Conservation (phyloP, 2,888 invertebrate genomes). For the Campoletis raptor region DNA sequence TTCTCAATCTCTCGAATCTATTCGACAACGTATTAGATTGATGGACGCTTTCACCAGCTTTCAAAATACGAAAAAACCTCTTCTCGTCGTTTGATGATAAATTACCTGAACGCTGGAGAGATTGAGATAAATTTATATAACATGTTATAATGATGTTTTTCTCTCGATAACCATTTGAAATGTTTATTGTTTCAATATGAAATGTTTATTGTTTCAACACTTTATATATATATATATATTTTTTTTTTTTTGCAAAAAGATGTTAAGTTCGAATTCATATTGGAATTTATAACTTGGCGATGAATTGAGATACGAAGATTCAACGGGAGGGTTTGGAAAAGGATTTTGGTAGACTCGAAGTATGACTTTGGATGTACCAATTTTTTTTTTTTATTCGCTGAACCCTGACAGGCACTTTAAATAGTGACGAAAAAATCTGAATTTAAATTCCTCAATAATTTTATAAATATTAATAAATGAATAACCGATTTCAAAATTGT, state of each 20-base stretch:
- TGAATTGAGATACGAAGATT: background rate
- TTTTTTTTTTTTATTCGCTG: background rate
- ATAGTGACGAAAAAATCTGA: background rate
- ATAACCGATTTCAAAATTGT: background rate
- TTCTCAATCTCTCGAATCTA: slow-evolving; percentile 18
- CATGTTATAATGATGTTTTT: background rate
- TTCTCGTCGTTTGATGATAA: background rate
- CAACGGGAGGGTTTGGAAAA: background rate
- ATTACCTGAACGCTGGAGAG: background rate
- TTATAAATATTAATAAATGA: background rate
- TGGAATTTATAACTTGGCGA: background rate
- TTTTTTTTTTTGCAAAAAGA: background rate
- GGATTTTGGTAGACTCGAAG: background rate
- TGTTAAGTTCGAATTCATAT: background rate
- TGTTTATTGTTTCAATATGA: background rate
- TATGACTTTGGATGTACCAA: background rate
- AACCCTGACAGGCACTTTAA: background rate
- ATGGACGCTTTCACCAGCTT: slow-evolving; percentile 42
- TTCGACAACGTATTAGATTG: slow-evolving; percentile 22
- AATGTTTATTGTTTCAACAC: background rate
- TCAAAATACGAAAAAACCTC: slow-evolving; percentile 29
- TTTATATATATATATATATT: too few species aligned
- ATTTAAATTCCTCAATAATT: background rate
- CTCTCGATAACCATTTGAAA: background rate
- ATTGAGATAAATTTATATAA: slow-evolving; percentile 20